A percentile compares a stretch with the other conserved stretches of the same genome.
These are phyloP conservation scores for Patella pellucida DNA, from an alignment of 2,888 invertebrate genomes.

Conservation along the genomic window DNA sequence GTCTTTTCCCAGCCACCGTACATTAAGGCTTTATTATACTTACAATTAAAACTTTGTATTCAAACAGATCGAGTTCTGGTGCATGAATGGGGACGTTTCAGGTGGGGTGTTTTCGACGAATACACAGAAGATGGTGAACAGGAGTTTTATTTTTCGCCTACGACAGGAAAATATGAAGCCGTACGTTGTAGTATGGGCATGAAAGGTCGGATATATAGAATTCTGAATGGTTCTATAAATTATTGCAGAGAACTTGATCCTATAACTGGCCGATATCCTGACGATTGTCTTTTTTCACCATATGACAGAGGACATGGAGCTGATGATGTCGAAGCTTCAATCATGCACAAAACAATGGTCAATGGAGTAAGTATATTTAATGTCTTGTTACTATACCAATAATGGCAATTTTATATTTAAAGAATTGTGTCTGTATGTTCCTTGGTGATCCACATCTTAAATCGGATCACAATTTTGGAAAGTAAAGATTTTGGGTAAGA, in stretches of 20 bases:
- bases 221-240: neutral
- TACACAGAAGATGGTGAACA: conserved; percentile 51
- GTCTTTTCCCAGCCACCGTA: too few relatives aligned
- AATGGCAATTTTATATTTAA: too few relatives aligned
- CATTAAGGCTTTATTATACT: too few relatives aligned
- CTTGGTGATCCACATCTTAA: too few relatives aligned
- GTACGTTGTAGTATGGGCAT: conserved; percentile 47
- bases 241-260: conserved; percentile 23
- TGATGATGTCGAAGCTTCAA: conserved; percentile 15
- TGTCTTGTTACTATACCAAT: too few relatives aligned
- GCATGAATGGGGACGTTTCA: conserved; percentile 60
- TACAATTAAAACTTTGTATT: neutral
- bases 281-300: conserved; percentile 12
- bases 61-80: conserved; percentile 50
- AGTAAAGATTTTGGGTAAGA: too few relatives aligned
- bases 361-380: neutral
- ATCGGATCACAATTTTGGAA: too few relatives aligned
- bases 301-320: neutral
- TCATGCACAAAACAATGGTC: conserved; percentile 14
- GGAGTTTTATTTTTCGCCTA: conserved; percentile 54
- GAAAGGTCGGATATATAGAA: conserved; percentile 33
- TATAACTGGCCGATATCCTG: conserved; percentile 17
- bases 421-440: too few relatives aligned
- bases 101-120: conserved; percentile 60
- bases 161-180: conserved; percentile 43